These are phyloP conservation scores for Benitochromis conjunctus DNA, from an alignment of 2,113 vertebrate genomes.

Conservation along the genomic window DNA sequence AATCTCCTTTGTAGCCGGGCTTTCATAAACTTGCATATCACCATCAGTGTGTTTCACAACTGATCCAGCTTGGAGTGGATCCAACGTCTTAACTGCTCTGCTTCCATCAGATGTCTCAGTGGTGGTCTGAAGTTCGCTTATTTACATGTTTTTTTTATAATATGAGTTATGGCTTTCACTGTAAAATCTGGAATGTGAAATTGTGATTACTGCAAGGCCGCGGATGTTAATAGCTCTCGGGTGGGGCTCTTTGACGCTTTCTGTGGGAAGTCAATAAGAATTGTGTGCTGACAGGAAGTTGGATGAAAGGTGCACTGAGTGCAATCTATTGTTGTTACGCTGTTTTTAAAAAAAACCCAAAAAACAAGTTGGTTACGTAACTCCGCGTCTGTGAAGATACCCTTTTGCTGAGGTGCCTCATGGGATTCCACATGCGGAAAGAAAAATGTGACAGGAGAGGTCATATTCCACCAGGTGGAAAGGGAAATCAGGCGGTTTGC, in stretches of 20 bases:
- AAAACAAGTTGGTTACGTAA: constrained; percentile 19
- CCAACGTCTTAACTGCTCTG: not conserved
- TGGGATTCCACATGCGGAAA: not conserved
- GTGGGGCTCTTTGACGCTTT: not conserved
- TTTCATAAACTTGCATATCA: not conserved
- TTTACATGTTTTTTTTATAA: not conserved
- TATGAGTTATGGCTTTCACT: not conserved
- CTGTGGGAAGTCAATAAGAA: not conserved
- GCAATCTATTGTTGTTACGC: not conserved
- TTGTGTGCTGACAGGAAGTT: constrained; percentile 31
- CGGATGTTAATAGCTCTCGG: constrained; percentile 16
- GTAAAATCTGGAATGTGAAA: not conserved
- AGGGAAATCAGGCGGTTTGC: not conserved
- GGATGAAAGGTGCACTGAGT: not conserved
- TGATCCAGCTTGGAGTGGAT: not conserved
- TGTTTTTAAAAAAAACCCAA: not conserved
- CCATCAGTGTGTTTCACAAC: not conserved
- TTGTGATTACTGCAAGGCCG: not conserved
- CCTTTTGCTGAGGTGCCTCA: not conserved
- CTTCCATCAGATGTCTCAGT: not conserved
- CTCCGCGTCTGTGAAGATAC: not conserved
- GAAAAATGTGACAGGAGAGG: not conserved
- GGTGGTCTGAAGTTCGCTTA: constrained; percentile 11
- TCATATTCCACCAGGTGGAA: not conserved
- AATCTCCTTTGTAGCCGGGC: not conserved